Conservation (phyloP, 1,140 invertebrate genomes). For the Cataglyphis hispanica region DNA sequence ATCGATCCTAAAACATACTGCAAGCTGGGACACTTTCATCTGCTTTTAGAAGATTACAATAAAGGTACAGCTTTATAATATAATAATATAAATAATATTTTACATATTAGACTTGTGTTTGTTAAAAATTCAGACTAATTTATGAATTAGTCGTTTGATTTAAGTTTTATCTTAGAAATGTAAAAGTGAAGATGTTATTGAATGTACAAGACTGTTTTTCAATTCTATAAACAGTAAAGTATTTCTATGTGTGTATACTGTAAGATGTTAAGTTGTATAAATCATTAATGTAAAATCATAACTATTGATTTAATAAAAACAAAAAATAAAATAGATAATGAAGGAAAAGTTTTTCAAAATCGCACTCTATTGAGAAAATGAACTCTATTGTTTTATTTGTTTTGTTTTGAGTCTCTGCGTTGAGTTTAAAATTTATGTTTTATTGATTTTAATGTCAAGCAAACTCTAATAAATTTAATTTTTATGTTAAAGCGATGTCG, state of each 20-base stretch:
- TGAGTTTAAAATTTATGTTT: neutral
- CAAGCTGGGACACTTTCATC: constrained; percentile 97
- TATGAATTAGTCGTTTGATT: neutral
- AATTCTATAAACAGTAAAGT: neutral
- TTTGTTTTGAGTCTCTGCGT: neutral
- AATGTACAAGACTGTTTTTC: neutral
- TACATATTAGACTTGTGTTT: neutral
- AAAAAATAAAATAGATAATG: neutral
- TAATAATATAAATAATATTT: too few relatives aligned
- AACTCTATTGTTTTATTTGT: neutral
- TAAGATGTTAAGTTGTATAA: neutral
- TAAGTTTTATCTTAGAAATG: neutral
- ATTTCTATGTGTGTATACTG: neutral
- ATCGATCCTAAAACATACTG: constrained; percentile 97
- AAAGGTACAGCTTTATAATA: constrained; percentile 90
- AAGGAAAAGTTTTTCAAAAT: neutral
- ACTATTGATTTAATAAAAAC: neutral
- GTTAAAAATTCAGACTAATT: neutral
- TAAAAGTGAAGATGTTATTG: neutral
- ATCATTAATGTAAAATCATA: neutral
- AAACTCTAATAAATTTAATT: constrained; percentile 8
- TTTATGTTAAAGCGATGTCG: constrained; percentile 91
- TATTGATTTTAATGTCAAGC: neutral
- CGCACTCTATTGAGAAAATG: neutral
- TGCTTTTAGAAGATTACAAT: constrained; percentile 95